Evolutionary conservation across 2,888 invertebrate species (phyloP).

Genomic region (Lithodes maja): DNA sequence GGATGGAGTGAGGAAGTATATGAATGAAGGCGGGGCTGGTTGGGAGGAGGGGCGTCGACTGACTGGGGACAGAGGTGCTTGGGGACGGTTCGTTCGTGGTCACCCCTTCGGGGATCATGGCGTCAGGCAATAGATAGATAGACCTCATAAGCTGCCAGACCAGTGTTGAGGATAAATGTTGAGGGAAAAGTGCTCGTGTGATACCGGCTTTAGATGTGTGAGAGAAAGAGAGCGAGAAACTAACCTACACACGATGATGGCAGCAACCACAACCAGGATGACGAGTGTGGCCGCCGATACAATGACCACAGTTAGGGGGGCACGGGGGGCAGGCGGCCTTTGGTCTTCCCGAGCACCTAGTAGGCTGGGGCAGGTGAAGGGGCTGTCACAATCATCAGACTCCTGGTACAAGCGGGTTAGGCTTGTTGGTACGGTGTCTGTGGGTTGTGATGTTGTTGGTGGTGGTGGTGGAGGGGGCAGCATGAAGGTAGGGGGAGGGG

Average conservation of each 20-base stretch:
- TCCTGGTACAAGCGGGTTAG: neutral
- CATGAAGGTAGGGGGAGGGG: conserved; percentile 44
- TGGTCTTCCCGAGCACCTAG: conserved; percentile 56
- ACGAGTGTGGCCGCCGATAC: conserved; percentile 56
- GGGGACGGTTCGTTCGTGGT: too few species aligned
- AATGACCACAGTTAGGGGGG: conserved; percentile 48
- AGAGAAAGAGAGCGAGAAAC: neutral
- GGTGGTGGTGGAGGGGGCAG: conserved; percentile 49
- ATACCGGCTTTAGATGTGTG: too few species aligned
- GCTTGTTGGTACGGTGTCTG: neutral
- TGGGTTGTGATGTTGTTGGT: conserved; percentile 6
- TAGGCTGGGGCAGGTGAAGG: conserved; percentile 50
- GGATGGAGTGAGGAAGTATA: too few species aligned
- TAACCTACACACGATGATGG: conserved; percentile 57
- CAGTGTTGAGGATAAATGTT: too few species aligned
- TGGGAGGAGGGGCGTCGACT: too few species aligned
- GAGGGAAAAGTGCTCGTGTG: too few species aligned
- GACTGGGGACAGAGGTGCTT: too few species aligned
- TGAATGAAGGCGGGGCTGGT: too few species aligned
- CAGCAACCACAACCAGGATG: conserved; percentile 51
- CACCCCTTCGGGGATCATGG: too few species aligned
- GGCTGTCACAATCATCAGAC: conserved; percentile 32
- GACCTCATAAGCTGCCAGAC: too few species aligned
- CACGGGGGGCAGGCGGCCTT: conserved; percentile 20
- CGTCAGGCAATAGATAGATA: too few species aligned